Conservation (phyloP, 1,140 invertebrate species). For the Dolichoris vasculosae region DNA sequence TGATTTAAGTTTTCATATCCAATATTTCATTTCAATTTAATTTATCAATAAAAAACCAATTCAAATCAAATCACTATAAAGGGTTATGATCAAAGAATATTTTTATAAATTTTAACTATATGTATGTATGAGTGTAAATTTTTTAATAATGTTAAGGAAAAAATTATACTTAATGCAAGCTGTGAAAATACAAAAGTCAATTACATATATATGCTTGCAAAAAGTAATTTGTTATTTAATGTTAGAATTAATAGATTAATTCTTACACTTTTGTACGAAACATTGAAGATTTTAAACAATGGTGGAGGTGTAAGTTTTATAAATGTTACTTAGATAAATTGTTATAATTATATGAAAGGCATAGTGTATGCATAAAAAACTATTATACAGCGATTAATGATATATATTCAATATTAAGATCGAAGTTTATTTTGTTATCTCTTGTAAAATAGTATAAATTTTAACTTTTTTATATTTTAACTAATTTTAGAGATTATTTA, state of each 20-base stretch:
- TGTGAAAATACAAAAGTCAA: not conserved
- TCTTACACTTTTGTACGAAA: slow-evolving; percentile 26
- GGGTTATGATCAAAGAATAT: slow-evolving; percentile 30
- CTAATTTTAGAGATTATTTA: slow-evolving; percentile 41
- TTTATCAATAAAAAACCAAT: slow-evolving; percentile 35
- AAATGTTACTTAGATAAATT: slow-evolving; percentile 50
- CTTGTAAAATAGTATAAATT: slow-evolving; percentile 43
- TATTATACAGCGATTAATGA: slow-evolving; percentile 21
- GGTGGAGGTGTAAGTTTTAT: slow-evolving; percentile 48
- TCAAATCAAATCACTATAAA: not conserved
- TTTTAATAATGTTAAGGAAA: not conserved
- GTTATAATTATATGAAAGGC: slow-evolving; percentile 27
- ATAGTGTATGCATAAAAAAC: slow-evolving; percentile 28
- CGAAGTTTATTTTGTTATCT: slow-evolving; percentile 40
- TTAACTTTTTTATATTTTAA: slow-evolving; percentile 36
- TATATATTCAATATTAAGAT: slow-evolving; percentile 25
- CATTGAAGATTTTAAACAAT: slow-evolving; percentile 46
- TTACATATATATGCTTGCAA: slow-evolving; percentile 26
- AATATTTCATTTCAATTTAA: not conserved
- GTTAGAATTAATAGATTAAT: slow-evolving; percentile 24
- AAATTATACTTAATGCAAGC: slow-evolving; percentile 22
- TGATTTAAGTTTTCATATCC: not conserved
- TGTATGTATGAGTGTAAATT: slow-evolving; percentile 7
- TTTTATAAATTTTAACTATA: slow-evolving; percentile 48
- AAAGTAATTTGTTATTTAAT: slow-evolving; percentile 34